These are phyloP conservation scores for Drosophila multiciliata DNA, from an alignment of 2,888 invertebrate genomes.

Conservation along the genomic window DNA sequence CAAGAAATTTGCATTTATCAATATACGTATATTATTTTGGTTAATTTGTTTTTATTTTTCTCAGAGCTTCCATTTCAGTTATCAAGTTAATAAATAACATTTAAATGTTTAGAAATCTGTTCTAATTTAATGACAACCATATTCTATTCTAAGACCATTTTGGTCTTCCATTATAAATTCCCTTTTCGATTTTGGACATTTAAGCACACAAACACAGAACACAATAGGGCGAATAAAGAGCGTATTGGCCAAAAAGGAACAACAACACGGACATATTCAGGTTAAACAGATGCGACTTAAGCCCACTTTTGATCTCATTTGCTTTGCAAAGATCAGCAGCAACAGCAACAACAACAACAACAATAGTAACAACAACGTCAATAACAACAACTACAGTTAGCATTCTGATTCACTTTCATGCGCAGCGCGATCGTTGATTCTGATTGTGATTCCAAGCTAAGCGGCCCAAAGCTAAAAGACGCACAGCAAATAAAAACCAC, in stretches of 20 bases:
- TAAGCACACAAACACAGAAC: slow-evolving; percentile 13
- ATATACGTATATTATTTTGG: background rate
- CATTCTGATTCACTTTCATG: slow-evolving; percentile 80
- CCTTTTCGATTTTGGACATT: slow-evolving; percentile 20
- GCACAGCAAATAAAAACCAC: slow-evolving; percentile 47
- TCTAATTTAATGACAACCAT: background rate
- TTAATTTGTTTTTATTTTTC: background rate
- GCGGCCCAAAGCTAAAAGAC: slow-evolving; percentile 49
- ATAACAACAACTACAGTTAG: slow-evolving; percentile 46
- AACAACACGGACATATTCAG: slow-evolving; percentile 63
- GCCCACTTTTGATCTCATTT: slow-evolving; percentile 80
- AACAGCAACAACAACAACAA: slow-evolving; percentile 23
- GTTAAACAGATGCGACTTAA: slow-evolving; percentile 77
- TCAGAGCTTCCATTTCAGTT: background rate
- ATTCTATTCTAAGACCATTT: slow-evolving; percentile 9
- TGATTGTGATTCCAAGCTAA: slow-evolving; percentile 49
- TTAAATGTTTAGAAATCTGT: slow-evolving; percentile 1
- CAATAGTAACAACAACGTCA: slow-evolving; percentile 23
- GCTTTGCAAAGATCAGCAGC: slow-evolving; percentile 60
- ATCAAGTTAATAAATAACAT: background rate
- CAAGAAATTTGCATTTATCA: background rate
- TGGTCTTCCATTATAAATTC: slow-evolving; percentile 14
- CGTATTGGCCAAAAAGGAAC: slow-evolving; percentile 35
- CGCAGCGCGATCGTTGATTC: slow-evolving; percentile 65
- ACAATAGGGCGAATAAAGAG: slow-evolving; percentile 30